Conservation (phyloP, 1,140 invertebrate species). For the Lasioglossum albipes region DNA sequence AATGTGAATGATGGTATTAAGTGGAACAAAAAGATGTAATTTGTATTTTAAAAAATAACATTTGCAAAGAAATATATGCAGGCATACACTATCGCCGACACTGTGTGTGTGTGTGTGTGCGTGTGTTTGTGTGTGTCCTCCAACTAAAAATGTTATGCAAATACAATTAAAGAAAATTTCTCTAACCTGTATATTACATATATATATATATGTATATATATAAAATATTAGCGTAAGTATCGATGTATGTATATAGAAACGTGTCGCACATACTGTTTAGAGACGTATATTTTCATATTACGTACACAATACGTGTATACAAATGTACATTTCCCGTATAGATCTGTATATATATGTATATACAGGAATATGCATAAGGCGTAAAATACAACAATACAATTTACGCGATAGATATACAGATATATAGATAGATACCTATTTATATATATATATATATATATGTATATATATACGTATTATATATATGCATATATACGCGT, state of each 20-base stretch:
- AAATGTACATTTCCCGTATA: background rate
- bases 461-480: background rate
- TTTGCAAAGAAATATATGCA: background rate
- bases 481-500: background rate
- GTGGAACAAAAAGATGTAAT: conserved; percentile 11
- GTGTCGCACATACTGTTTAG: no score
- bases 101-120: conserved; percentile 42
- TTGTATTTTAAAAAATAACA: conserved; percentile 7
- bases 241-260: conserved; percentile 5
- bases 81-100: conserved; percentile 26
- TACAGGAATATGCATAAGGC: background rate
- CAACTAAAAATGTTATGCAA: background rate
- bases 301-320: background rate
- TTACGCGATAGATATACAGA: background rate
- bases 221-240: background rate
- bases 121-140: conserved; percentile 34
- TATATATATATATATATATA: background rate
- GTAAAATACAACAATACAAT: background rate
- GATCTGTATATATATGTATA: background rate
- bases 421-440: background rate
- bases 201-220: background rate
- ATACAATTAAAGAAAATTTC: conserved; percentile 13
- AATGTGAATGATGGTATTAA: background rate
- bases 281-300: no score
- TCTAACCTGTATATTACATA: conserved; percentile 1